Base-by-base conservation (phyloP, 2,113 vertebrate species). In the Brienomyrus longianalis region DNA sequence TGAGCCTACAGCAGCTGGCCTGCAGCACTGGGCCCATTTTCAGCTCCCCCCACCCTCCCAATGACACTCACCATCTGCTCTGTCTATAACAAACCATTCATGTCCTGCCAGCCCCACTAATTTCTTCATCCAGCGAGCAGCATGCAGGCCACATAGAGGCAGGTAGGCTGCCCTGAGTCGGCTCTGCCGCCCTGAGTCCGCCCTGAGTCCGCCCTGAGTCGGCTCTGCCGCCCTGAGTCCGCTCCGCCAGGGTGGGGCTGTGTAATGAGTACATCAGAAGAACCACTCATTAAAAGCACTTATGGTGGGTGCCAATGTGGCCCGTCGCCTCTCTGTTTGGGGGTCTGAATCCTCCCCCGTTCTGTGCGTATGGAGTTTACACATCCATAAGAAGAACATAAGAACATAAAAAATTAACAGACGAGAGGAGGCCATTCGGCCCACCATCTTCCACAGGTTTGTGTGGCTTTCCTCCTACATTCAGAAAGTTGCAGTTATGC, bases 51-150 rank as follows among this genome's bases (percentile, higher is more conserved):
- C 52, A 4, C 3, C 27, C 39, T 7, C 90, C 94, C 50, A 89
- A 90, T 90, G 90, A 92, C 93, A 95, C 91, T 90, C 93, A 89
- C 96, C 95, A 95, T 96, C 96, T 96, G 95, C 93, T 94, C 62
- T 94, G 91, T 95, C 93, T 93, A 95, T 92, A n/a, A n/a, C 17
- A 95, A 92, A 91, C 54, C 92, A 91, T 92, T 93, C 92, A 94
- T 92, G 89, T 90, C 89, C 92, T 92, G 92, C 91, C 92, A 93
- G 90, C 90, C 89, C 1, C 83, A n/a, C 83, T 48, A 3, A 21
- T 85, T 77, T 86, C 74, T 88, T 88, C 50, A 88, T 89, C 52
- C 89, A 85, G 54, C 54, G 45, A 56, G 39, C 88, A 77, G 45
- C 45, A 59, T 88, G 85, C 52, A 84, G 47, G 59, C 87, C 27